Evolutionary conservation across 2,113 vertebrate genomes (phyloP), one percentile per base, ranked within the genome.

Genomic region (Anoplopoma fimbria): DNA sequence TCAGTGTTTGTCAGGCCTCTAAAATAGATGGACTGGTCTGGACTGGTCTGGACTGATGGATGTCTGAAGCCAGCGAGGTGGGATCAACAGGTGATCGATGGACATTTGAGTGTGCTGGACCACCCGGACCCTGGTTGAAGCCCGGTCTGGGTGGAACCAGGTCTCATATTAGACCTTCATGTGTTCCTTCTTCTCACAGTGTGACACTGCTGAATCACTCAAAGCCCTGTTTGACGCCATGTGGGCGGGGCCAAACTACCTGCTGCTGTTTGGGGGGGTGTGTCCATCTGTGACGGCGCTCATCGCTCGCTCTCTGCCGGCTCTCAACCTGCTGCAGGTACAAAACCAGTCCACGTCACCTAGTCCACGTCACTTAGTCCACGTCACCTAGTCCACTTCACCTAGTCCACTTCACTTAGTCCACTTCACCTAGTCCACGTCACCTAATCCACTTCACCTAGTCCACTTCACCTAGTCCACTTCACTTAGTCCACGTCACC

Each of bases 181-280:
- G 31, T 64, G 17, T 25, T 1, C 25, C 27, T 3, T 69, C 25
- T 72, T 45, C 23, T 9, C 74, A 1, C 82, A 92, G 90, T 92
- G 90, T 2, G 83, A 92, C 8, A 34, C 83, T 0, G 77, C 71
- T 0, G 9, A 42, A 42, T 69, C 78, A 0, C 85, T 99, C 84
- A 97, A 96, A 96, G 96, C 96, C 75, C 96, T 99, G 93, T 99
- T 98, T 3, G 97, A 99, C n/a, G 94, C 96, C 90, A 95, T 98
- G 95, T 97, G 97, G 95, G 96, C 94, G 21, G 97, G 97, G 87
- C 97, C 97, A 1, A 96, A 95, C 85, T 96, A 95, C 82, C 90
- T 96, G 86, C 96, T 99, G 96, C 89, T 99, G 86, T 96, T 99
- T 77, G 97, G 98, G 89, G 98, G 96, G 1, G 96, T 95, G 81